Evolutionary conservation across 2,888 invertebrate species (phyloP).

Genomic region (Caenorhabditis drosophilae): DNA sequence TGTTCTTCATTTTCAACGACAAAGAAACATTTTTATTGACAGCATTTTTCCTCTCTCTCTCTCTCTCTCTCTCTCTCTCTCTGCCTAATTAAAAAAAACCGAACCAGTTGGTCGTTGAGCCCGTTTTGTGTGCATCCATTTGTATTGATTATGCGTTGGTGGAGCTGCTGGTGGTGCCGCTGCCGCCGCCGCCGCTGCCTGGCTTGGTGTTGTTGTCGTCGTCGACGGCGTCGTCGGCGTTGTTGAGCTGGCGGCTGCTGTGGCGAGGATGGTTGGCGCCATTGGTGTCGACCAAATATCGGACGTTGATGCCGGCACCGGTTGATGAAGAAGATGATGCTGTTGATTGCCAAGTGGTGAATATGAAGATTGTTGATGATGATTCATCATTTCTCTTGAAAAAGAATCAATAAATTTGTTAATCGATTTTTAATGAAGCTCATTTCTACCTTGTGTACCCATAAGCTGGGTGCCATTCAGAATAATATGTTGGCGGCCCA

Average conservation of each 20-base stretch:
- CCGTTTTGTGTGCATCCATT: constrained; percentile 68
- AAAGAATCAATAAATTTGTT: background rate
- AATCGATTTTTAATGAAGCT: background rate
- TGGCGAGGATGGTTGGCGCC: background rate
- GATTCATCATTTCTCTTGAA: constrained; percentile 1
- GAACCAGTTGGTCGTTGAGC: constrained; percentile 57
- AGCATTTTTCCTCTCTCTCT: too few species aligned
- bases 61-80: too few species aligned
- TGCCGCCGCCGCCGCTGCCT: constrained; percentile 21
- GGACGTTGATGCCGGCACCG: background rate
- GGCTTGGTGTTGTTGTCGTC: constrained; percentile 11
- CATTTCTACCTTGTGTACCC: background rate
- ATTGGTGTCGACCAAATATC: constrained; percentile 12
- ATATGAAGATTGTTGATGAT: constrained; percentile 3
- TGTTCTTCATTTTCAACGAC: too few species aligned
- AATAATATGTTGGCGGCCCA: constrained; percentile 32
- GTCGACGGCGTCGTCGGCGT: constrained; percentile 21
- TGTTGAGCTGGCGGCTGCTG: constrained; percentile 3
- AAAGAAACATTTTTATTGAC: too few species aligned
- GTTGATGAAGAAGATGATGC: background rate
- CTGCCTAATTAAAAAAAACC: too few species aligned
- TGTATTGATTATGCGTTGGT: constrained; percentile 50
- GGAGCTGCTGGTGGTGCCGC: constrained; percentile 12
- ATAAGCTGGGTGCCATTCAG: constrained; percentile 41
- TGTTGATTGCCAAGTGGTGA: constrained; percentile 3